Evolutionary conservation across 2,113 vertebrate species (phyloP), one percentile per base, ranked within the genome.

Genomic region (Podocnemis expansa): DNA sequence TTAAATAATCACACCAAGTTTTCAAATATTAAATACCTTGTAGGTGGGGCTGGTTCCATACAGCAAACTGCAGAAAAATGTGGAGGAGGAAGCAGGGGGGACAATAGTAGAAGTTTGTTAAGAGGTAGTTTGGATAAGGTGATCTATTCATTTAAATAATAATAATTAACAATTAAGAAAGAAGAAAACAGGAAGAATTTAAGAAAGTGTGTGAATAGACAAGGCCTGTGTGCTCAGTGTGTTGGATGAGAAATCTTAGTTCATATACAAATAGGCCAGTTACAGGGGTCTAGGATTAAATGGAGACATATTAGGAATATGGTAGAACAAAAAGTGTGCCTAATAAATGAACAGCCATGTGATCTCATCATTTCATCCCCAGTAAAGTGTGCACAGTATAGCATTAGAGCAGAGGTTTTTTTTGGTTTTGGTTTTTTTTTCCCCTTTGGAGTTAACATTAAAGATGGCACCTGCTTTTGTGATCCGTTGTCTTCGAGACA

Each of bases 401-500:
- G 4, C 24, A 41, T 47, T 60, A 87, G n/a, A 75, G 16, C 84
- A 78, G 47, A 84, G 73, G 13, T 51, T 6, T 8, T 1, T 78
- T 84, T n/a, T n/a, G n/a, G n/a, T n/a, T n/a, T n/a, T n/a, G n/a
- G n/a, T n/a, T n/a, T n/a, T n/a, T n/a, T n/a, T n/a, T n/a, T n/a
- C n/a, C n/a, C n/a, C 12, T 92, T 94, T 87, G 87, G 13, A 76
- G 47, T 67, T 31, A 94, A 83, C 34, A 88, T 63, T 19, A 96
- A 96, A n/a, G 84, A 91, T 70, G 49, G 94, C 84, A 98, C 98
- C 98, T 98, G 97, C 45, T 95, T 97, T 95, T 83, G 90, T 60
- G 95, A 98, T 76, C 93, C 95, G 95, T 75, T 97, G 93, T 91
- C 98, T 98, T 88, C 94, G 94, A 45, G 98, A 97, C 49, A 98